Conservation (phyloP, 2,797 vertebrate species). For the Eulemur mongoz region DNA sequence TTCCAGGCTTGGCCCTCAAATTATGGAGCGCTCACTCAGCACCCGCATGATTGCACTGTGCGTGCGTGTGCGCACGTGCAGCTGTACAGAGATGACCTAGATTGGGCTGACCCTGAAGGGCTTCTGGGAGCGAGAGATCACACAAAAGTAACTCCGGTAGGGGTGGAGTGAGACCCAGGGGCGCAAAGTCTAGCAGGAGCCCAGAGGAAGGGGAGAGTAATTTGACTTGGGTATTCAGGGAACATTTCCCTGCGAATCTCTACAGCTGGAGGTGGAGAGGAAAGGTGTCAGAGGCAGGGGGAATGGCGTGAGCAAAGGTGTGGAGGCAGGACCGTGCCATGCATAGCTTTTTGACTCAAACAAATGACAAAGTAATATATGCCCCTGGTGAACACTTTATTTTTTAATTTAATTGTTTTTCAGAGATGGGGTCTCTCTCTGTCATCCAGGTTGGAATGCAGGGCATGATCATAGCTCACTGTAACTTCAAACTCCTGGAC, state of each 20-base stretch:
- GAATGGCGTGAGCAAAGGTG: not conserved
- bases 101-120: not conserved
- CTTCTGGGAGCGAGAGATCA: not conserved
- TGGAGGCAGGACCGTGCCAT: not conserved
- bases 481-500: not conserved
- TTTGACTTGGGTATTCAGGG: not conserved
- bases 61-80: not conserved
- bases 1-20: not conserved
- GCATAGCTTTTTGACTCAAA: not conserved
- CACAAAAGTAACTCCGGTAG: not conserved
- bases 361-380: fast-evolving
- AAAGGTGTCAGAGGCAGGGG: not conserved
- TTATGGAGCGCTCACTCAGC: not conserved
- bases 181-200: no score
- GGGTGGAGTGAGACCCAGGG: not conserved
- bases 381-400: not conserved
- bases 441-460: not conserved
- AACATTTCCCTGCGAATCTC: not conserved
- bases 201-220: not conserved
- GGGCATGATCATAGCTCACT: not conserved
- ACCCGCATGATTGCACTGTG: not conserved
- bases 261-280: not conserved
- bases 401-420: not conserved
- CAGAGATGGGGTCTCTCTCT: not conserved
- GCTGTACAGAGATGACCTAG: not conserved